Evolutionary conservation across 2,797 vertebrate genomes (phyloP).

Genomic region (Neosalanx taihuensis): DNA sequence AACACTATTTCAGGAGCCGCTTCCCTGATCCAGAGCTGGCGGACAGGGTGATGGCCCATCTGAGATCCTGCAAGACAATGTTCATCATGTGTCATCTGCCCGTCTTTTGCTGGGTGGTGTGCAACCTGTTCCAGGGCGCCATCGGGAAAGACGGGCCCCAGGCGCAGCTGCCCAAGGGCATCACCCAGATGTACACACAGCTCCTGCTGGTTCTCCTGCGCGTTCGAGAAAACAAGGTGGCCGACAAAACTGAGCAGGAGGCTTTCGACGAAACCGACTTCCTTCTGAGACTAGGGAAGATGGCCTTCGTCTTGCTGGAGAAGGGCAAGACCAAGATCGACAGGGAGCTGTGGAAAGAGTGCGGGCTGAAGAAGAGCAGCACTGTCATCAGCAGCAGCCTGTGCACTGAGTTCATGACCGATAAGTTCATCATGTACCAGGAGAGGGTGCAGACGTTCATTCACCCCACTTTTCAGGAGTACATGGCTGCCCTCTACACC

Average conservation of each 20-base stretch:
- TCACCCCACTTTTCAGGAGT: constrained; percentile 75
- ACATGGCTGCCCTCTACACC: constrained; percentile 70
- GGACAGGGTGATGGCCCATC: constrained; percentile 49
- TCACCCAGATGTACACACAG: constrained; percentile 71
- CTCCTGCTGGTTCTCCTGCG: constrained; percentile 55
- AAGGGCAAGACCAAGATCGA: constrained; percentile 41
- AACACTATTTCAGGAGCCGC: constrained; percentile 66
- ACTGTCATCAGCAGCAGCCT: constrained; percentile 58
- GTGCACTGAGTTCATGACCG: constrained; percentile 54
- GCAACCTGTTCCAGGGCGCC: constrained; percentile 42
- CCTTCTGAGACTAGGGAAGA: constrained; percentile 63
- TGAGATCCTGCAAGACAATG: constrained; percentile 63
- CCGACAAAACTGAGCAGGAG: background rate
- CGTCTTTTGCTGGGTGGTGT: constrained; percentile 62
- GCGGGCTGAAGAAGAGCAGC: constrained; percentile 16
- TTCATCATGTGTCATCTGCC: constrained; percentile 77
- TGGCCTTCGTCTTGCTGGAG: constrained; percentile 65
- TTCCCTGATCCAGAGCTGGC: constrained; percentile 60
- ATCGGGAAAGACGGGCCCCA: constrained; percentile 30
- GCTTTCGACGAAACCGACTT: constrained; percentile 41
- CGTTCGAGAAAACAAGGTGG: constrained; percentile 31
- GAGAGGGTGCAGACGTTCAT: constrained; percentile 65
- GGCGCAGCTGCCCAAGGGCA: constrained; percentile 48
- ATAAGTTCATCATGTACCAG: constrained; percentile 42
- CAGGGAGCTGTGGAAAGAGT: constrained; percentile 40